A percentile compares a stretch with the other conserved stretches of the same genome.
Conservation (phyloP, 2,113 vertebrate genomes). For the Oreochromis tanganicae region DNA sequence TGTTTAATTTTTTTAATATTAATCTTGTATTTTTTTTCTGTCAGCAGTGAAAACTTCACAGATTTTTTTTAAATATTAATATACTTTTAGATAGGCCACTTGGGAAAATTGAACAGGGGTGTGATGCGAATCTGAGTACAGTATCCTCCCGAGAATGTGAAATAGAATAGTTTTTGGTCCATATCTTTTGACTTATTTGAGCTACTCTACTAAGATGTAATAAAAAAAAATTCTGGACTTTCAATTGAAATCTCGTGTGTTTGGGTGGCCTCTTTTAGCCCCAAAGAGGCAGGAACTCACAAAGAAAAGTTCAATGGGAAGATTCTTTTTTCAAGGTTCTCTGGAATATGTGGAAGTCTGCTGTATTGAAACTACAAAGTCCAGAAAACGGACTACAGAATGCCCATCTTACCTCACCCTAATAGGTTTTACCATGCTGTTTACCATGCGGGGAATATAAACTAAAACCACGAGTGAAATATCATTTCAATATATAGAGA, state of each 20-base stretch:
- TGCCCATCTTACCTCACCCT: too few species aligned
- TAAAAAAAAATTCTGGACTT: neutral
- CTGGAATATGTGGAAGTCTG: too few species aligned
- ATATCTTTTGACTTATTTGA: neutral
- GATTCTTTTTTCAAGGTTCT: too few species aligned
- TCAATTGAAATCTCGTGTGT: neutral
- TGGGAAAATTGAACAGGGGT: fast-evolving
- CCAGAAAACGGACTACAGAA: neutral
- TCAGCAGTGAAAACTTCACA: neutral
- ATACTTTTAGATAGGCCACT: neutral
- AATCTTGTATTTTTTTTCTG: neutral
- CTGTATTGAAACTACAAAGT: neutral
- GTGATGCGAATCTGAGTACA: neutral
- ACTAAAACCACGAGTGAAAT: neutral
- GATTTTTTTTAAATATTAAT: neutral
- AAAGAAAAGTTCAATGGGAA: neutral
- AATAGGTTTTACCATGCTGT: too few species aligned
- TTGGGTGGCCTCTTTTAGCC: neutral
- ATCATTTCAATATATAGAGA: neutral
- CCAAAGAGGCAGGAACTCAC: neutral
- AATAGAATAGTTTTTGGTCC: neutral
- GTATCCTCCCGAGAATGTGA: neutral
- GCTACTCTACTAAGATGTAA: neutral
- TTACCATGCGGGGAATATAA: neutral
- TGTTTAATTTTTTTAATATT: neutral